Conservation (phyloP, 2,888 invertebrate genomes). For the Ypsolopha scabrella region DNA sequence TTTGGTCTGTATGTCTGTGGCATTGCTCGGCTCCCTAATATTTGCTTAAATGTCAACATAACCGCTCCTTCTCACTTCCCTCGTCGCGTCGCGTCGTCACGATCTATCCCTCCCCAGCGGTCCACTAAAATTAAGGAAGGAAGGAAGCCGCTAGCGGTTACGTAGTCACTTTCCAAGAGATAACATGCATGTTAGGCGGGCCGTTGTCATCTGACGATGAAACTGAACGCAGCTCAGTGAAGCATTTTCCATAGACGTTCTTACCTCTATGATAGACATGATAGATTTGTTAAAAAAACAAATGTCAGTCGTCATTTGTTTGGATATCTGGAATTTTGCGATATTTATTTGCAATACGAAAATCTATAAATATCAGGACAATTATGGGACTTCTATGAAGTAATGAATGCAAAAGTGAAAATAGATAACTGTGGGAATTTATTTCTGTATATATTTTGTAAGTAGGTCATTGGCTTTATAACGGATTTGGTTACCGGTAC, state of each 20-base stretch:
- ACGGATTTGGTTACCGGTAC: constrained; percentile 66
- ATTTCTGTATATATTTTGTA: constrained; percentile 34
- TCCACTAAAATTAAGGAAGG: too few relatives aligned
- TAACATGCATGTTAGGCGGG: too few relatives aligned
- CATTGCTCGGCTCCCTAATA: too few relatives aligned
- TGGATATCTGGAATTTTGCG: constrained; percentile 11
- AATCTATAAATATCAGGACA: constrained; percentile 49
- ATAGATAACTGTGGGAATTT: neutral
- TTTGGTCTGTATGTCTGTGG: too few relatives aligned
- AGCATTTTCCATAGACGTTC: neutral
- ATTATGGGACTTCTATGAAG: constrained; percentile 27
- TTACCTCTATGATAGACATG: neutral
- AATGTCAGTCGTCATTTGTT: constrained; percentile 1
- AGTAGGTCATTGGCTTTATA: constrained; percentile 37
- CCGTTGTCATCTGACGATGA: too few relatives aligned
- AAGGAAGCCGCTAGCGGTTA: too few relatives aligned
- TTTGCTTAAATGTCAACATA: too few relatives aligned
- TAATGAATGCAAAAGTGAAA: neutral
- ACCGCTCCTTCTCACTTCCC: too few relatives aligned
- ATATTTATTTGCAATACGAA: constrained; percentile 22
- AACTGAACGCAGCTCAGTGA: too few relatives aligned
- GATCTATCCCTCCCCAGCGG: too few relatives aligned
- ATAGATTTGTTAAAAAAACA: neutral
- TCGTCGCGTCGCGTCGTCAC: too few relatives aligned
- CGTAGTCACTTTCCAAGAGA: too few relatives aligned